Base-by-base conservation (phyloP, 2,113 vertebrate species). In the Oncorhynchus nerka region DNA sequence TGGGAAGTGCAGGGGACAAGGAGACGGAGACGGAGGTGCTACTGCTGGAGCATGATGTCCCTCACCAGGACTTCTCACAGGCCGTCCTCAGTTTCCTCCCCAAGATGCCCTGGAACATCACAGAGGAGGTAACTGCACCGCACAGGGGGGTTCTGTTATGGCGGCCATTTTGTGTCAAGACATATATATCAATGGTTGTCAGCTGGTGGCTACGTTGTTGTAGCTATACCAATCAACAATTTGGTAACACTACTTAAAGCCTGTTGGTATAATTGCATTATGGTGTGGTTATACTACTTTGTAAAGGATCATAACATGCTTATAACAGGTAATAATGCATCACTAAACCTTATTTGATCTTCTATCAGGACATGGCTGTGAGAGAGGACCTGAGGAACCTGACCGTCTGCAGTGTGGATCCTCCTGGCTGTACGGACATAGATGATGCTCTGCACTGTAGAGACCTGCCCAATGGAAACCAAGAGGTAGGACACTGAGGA, bases 401-500 rank as follows among this genome's bases (percentile, higher is more conserved):
- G 30, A 91, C 59, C 28, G 92, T 99, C 62, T 99, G 97, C 88
- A 99, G 98, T 2, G 97, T 99, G 83, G 98, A 99, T 88, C 97
- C 98, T 74, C 97, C 97, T 4, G 97, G 97, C n/a, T 99, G 98
- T 84, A 99, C 97, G 0, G 98, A 99, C 82, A 99, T 99, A 65
- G 98, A 99, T 22, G 97, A 99, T 73, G 96, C 97, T 0, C 91
- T 99, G 34, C 97, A 99, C 77, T 99, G 90, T 28, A 91, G 94
- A 90, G 92, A 96, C 71, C 86, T 97, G 62, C 90, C 91, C 81
- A 96, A 95, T 70, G 97, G 98, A 81, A 97, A 97, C 89, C 76
- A 97, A 69, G 97, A 99, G 96, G 97, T 94, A 55, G 30, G 26
- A 22, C 20, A 34, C 57, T 61, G 13, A 39, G 4, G 13, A 9